Conservation (phyloP, 2,888 invertebrate genomes). For the Sminthurides aquaticus region DNA sequence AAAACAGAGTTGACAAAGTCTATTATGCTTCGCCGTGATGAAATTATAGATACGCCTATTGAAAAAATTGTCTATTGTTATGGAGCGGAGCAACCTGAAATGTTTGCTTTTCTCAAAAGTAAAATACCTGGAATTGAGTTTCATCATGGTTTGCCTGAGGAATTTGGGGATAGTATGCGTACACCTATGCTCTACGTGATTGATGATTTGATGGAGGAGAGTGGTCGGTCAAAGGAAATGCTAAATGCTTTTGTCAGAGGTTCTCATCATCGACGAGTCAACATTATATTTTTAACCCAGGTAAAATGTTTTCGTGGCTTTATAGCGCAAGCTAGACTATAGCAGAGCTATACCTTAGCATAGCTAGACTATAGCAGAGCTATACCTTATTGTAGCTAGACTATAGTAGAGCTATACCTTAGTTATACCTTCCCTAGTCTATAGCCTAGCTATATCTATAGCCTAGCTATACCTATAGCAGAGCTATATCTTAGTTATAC, state of each 20-base stretch:
- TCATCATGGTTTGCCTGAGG: slow-evolving; percentile 14
- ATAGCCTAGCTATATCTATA: neutral
- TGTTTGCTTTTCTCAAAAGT: neutral
- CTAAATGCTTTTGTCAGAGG: neutral
- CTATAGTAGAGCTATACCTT: neutral
- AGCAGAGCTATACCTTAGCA: neutral
- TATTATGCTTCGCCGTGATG: slow-evolving; percentile 10
- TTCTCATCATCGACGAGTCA: slow-evolving; percentile 9
- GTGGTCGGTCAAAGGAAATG: slow-evolving; percentile 5
- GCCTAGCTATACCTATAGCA: neutral
- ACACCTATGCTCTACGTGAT: slow-evolving; percentile 11
- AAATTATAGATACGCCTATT: slow-evolving; percentile 13
- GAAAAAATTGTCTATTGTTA: slow-evolving; percentile 16
- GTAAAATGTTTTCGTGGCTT: neutral
- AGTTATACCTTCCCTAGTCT: neutral
- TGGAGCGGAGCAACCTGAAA: slow-evolving; percentile 4
- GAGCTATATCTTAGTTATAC: neutral
- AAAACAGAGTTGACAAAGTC: slow-evolving; percentile 14
- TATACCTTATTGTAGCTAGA: neutral
- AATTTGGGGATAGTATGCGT: slow-evolving; percentile 9
- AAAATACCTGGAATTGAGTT: slow-evolving; percentile 13
- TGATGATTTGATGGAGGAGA: slow-evolving; percentile 21
- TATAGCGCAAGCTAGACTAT: neutral
- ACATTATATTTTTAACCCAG: neutral
- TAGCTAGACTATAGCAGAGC: neutral